These are phyloP conservation scores for Rhagologus leucostigma DNA, from an alignment of 2,113 vertebrate genomes.

Conservation along the genomic window DNA sequence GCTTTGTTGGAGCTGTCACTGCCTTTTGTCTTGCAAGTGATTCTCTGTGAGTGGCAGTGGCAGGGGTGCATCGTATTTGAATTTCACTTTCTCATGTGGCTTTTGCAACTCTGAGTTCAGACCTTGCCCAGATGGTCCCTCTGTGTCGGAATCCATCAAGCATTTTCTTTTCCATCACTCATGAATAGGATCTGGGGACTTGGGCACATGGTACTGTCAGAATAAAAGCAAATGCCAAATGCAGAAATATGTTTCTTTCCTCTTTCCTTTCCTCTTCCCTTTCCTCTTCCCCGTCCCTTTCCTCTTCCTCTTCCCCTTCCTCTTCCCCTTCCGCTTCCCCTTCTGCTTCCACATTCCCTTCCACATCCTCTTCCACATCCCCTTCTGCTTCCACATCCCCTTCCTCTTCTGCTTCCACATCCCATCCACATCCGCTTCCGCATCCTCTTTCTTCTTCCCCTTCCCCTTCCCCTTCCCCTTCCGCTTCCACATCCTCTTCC, in stretches of 20 bases:
- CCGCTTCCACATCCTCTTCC: background rate
- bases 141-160: background rate
- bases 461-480: rapidly evolving
- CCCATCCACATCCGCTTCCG: too few relatives aligned
- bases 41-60: background rate
- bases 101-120: background rate
- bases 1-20: background rate
- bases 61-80: background rate
- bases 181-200: background rate
- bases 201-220: background rate
- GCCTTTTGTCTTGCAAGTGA: background rate
- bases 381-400: too few relatives aligned
- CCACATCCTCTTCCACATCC: rapidly evolving
- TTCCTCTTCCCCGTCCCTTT: rapidly evolving
- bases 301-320: rapidly evolving
- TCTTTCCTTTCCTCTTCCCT: too few relatives aligned
- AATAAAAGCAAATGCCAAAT: background rate
- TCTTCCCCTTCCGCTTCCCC: too few relatives aligned
- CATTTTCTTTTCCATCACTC: background rate
- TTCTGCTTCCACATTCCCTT: background rate
- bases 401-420: background rate
- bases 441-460: too few relatives aligned
- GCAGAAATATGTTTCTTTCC: background rate
- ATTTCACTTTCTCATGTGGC: background rate
- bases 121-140: background rate